Evolutionary conservation across 2,797 vertebrate genomes (phyloP), one percentile per base, ranked within the genome.

Genomic region (Amblyopsis hoosieri): DNA sequence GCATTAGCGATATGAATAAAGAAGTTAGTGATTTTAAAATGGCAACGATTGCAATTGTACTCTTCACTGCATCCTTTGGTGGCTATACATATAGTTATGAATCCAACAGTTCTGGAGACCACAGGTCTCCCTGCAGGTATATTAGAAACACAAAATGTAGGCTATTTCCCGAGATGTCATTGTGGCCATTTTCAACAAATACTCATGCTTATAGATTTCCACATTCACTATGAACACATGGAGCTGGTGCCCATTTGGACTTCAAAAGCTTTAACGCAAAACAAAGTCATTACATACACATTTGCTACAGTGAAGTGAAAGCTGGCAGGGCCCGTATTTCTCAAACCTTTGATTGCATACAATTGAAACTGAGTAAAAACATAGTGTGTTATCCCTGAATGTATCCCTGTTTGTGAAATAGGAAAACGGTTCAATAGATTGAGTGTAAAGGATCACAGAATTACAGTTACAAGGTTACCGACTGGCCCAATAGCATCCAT

Each of bases 311-410:
- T 62, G 60, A 59, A 54, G 52, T 60, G 51, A 69, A 69, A 57
- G 55, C 69, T 66, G 78, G 67, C 56, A 15, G 55, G 56, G 57
- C 53, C 61, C 58, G 56, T 66, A 59, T 71, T 55, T 59, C 61
- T 59, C 57, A 66, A 64, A 67, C 75, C 57, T n/a, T 64, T 55
- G 68, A 82, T 81, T 85, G 80, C 83, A 84, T 84, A 84, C 62
- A 46, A 64, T 76, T 71, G 60, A 56, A 61, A 56, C 60, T 57
- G 64, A 67, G 63, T 64, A 72, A 52, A 76, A 76, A 64, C 57
- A 63, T 72, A 73, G 77, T 64, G 63, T 70, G 57, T 29, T 37
- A 68, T 80, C 71, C 80, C 72, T 73, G 76, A 80, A 80, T 68
- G 59, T 59, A 29, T 66, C 51, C 53, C 47, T 60, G 62, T 62